Conservation (phyloP, 2,113 vertebrate genomes). For the Eidolon helvum region DNA sequence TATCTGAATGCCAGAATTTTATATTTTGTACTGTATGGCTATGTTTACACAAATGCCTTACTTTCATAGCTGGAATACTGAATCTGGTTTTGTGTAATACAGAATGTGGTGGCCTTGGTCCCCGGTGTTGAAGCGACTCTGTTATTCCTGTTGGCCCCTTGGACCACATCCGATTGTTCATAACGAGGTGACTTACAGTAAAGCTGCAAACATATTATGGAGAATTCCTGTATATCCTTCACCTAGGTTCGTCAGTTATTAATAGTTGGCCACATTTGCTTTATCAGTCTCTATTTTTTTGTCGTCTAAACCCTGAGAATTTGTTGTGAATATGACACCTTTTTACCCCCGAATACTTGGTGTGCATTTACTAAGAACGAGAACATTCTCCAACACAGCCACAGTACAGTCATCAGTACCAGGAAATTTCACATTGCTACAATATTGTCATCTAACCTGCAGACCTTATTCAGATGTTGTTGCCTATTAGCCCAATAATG, state of each 20-base stretch:
- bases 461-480: not conserved
- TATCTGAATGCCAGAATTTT: constrained; percentile 22
- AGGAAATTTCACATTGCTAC: not conserved
- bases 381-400: not conserved
- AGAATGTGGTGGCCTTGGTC: not conserved
- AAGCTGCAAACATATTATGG: not conserved
- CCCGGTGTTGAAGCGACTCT: not conserved
- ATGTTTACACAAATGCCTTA: not conserved
- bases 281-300: no score
- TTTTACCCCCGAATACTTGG: not conserved
- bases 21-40: not conserved
- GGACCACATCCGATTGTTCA: not conserved
- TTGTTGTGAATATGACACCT: not conserved
- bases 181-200: not conserved
- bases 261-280: not conserved
- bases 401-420: not conserved
- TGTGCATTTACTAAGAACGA: not conserved
- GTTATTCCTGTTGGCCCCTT: not conserved
- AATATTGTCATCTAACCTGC: not conserved
- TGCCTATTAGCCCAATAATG: not conserved
- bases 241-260: not conserved
- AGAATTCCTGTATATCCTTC: not conserved
- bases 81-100: not conserved
- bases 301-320: not conserved
- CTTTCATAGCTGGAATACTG: not conserved